A percentile compares a stretch with the other conserved stretches of the same genome.
These are phyloP conservation scores for Rhipidura dahli DNA, from an alignment of 2,113 vertebrate genomes.

Conservation along the genomic window DNA sequence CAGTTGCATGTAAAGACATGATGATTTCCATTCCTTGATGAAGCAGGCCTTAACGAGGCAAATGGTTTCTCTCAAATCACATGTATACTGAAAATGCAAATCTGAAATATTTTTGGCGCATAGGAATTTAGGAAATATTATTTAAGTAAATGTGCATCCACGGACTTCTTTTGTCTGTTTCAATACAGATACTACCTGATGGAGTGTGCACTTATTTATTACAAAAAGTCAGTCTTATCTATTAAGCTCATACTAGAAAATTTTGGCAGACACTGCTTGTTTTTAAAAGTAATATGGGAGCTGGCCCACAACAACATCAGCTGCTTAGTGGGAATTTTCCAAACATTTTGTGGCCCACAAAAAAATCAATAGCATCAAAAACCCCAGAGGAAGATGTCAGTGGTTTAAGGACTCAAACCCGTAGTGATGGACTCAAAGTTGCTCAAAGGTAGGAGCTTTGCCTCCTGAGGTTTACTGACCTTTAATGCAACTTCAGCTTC, in stretches of 20 bases:
- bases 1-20: neutral
- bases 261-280: neutral
- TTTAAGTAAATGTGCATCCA: neutral
- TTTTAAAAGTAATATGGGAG: neutral
- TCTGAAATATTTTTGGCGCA: neutral
- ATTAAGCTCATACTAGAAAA: neutral
- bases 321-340: neutral
- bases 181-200: neutral
- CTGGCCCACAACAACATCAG: neutral
- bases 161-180: neutral
- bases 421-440: neutral
- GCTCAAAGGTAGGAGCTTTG: neutral
- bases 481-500: neutral
- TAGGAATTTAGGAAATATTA: neutral
- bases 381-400: neutral
- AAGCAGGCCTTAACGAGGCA: neutral
- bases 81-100: neutral
- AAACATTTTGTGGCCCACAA: neutral
- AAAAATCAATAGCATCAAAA: neutral
- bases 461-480: neutral
- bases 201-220: neutral
- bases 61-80: neutral
- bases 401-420: neutral
- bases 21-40: neutral
- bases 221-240: neutral